Evolutionary conservation across 2,797 vertebrate genomes (phyloP).

Genomic region (Pseudochromis fuscus): DNA sequence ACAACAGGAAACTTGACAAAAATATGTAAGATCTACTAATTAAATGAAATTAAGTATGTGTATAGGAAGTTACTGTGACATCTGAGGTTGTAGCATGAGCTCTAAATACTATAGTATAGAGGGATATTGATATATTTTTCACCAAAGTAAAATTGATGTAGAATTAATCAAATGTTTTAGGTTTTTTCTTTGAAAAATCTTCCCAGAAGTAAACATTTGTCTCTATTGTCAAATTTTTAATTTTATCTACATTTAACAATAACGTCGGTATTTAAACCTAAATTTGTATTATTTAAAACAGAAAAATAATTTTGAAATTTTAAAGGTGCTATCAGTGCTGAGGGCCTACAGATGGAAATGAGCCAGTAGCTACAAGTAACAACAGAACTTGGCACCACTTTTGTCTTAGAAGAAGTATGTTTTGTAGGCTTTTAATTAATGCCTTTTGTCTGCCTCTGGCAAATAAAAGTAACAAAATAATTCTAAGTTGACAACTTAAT

Average conservation of each 20-base stretch:
- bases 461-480: background rate
- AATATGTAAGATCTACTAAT: background rate
- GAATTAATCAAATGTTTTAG: too few species aligned
- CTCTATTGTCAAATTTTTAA: too few species aligned
- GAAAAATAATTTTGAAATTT: background rate
- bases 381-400: background rate
- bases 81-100: background rate
- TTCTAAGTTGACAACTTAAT: background rate
- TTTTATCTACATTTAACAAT: background rate
- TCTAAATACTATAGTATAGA: background rate
- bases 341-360: background rate
- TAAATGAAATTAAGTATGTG: background rate
- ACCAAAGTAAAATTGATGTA: too few species aligned
- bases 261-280: background rate
- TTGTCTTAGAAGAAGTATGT: slow-evolving; percentile 1
- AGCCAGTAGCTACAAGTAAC: background rate
- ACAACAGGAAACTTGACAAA: background rate
- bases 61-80: background rate
- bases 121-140: too few species aligned
- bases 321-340: background rate
- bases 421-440: background rate
- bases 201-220: too few species aligned
- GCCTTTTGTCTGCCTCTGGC: background rate
- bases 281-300: background rate
- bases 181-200: too few species aligned